Evolutionary conservation across 53 echinoderm and acorn worm genomes (phyloP).

Genomic region (Holothuria leucospilota): DNA sequence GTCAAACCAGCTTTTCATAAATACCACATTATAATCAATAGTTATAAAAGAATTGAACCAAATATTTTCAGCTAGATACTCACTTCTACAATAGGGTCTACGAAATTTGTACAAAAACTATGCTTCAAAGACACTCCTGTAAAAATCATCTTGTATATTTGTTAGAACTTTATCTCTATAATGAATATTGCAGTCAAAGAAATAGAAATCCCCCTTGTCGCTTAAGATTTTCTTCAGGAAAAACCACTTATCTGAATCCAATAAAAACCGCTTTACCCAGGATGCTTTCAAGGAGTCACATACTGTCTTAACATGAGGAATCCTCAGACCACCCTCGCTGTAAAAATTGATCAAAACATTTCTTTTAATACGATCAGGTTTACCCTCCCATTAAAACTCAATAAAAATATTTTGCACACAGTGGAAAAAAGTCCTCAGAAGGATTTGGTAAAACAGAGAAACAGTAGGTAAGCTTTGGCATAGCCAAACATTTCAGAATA

Average conservation of each 20-base stretch:
- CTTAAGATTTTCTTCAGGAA: background rate
- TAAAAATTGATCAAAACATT: constrained; percentile 6
- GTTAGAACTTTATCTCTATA: background rate
- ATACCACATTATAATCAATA: background rate
- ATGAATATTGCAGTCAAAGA: constrained; percentile 16
- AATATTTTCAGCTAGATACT: constrained; percentile 29
- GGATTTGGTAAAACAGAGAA: background rate
- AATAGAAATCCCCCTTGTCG: constrained; percentile 15
- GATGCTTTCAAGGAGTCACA: background rate
- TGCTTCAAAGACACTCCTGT: constrained; percentile 14
- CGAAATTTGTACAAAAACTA: background rate
- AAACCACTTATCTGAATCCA: constrained; percentile 16
- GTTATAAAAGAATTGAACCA: constrained; percentile 25
- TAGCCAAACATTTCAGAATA: constrained; percentile 8
- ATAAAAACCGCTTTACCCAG: constrained; percentile 11
- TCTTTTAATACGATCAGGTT: constrained; percentile 16
- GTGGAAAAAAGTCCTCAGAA: background rate
- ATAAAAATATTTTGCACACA: background rate
- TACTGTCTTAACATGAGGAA: background rate
- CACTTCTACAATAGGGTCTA: constrained; percentile 8
- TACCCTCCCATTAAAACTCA: background rate
- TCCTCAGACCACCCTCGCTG: background rate
- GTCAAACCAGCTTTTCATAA: background rate
- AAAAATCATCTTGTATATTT: constrained; percentile 14
- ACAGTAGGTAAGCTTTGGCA: background rate